phyloP scores from a whole-genome alignment of 2,888 invertebrate species.

The Macrostomum cliftonense region DNA sequence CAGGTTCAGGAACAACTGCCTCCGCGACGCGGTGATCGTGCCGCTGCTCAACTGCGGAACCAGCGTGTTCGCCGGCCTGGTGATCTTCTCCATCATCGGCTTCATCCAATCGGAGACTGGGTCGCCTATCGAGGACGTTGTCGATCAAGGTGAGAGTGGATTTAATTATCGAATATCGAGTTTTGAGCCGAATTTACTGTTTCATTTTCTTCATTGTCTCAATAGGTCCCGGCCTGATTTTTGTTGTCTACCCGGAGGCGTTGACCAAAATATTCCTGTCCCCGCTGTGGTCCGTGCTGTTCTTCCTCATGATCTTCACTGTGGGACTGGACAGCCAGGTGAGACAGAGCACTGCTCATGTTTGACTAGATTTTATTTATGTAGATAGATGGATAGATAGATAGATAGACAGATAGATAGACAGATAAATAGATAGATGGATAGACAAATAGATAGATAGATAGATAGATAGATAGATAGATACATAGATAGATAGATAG shows the following conservation, averaged over 20 bases:
- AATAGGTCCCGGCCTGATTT: slow-evolving; percentile 33
- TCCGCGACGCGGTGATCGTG: slow-evolving; percentile 34
- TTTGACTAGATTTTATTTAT: no score
- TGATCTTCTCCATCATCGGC: slow-evolving; percentile 42
- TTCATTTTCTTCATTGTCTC: no score
- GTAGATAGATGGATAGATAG: no score
- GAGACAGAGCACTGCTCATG: no score
- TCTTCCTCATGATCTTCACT: slow-evolving; percentile 33
- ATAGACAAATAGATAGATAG: no score
- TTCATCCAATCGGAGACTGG: slow-evolving; percentile 42
- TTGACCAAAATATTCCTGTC: slow-evolving; percentile 27
- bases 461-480: no score
- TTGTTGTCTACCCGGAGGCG: slow-evolving; percentile 34
- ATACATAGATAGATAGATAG: no score
- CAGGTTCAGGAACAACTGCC: slow-evolving; percentile 3
- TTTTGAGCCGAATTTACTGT: no score
- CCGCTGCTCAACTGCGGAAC: slow-evolving; percentile 34
- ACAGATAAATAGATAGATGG: no score
- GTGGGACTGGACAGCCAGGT: slow-evolving; percentile 34
- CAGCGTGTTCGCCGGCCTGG: slow-evolving; percentile 34
- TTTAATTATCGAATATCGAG: slow-evolving; percentile 13
- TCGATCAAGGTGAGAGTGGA: slow-evolving; percentile 28
- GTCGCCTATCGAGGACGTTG: slow-evolving; percentile 31
- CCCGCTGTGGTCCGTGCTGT: slow-evolving; percentile 30
- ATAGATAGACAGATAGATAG: no score